Evolutionary conservation across 1,140 invertebrate genomes (phyloP), one percentile per base, ranked within the genome.

Genomic region (Temnothorax curvispinosus): DNA sequence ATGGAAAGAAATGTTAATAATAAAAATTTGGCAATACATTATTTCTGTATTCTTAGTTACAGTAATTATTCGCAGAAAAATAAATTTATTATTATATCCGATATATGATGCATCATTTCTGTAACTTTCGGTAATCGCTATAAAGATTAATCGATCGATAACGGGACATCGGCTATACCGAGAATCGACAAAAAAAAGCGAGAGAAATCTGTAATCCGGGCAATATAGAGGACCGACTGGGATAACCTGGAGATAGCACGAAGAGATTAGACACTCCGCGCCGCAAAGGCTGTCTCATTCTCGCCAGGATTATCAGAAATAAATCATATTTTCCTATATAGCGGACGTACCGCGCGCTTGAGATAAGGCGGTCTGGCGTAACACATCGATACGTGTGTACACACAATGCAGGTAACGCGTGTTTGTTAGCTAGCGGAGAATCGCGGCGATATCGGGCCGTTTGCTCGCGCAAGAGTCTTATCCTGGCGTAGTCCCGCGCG

Each of bases 261-360:
- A 44, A 88, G 92, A 92, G 94, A 94, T 94, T 94, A 94, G 88
- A 87, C 87, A 88, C 87, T 89, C 88, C 91, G 62, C 85, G 89
- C 94, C 93, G 92, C 93, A 94, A 95, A 94, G 93, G 88, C 89
- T 95, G 94, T 95, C 94, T 94, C 88, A 90, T 91, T 88, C 89
- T 87, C 92, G 89, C 91, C 56, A 91, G 93, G 93, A 94, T 95
- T 94, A 95, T 93, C 94, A 93, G 93, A 93, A 94, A 94, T 95
- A 95, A 95, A 95, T 95, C 94, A 94, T 94, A 92, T 94, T 94
- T 94, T 93, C 88, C 92, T 93, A 92, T 93, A 91, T 84, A 84
- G 74, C 87, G 74, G 56, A 21, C 67, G 74, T 47, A 88, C 76
- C 75, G 81, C 87, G 77, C 81, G 65, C 56, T n/a, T 13, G 58